Percentiles rank a stretch among this genome's conserved stretches.
Conservation (phyloP, 2,888 invertebrate genomes). For the Orchestes rusci region DNA sequence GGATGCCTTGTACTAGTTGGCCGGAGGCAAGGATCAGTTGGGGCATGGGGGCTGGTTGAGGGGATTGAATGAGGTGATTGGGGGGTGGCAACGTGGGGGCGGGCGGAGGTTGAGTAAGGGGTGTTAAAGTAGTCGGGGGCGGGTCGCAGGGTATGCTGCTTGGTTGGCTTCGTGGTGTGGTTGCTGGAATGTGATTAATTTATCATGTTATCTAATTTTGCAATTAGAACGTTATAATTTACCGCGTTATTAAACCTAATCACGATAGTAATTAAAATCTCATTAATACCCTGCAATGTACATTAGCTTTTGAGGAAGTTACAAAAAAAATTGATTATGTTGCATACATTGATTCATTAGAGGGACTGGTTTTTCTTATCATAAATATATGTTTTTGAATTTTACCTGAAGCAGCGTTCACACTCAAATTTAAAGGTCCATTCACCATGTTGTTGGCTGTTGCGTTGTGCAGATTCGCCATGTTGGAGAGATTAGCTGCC, state of each 20-base stretch:
- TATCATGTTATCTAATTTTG: no score
- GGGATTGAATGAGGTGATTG: conserved; percentile 35
- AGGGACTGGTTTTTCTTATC: no score
- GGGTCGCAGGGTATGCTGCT: conserved; percentile 29
- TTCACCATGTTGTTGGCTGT: conserved; percentile 49
- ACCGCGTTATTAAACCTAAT: background rate
- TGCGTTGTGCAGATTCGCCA: conserved; percentile 44
- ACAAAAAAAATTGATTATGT: no score
- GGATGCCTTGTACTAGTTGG: conserved; percentile 86
- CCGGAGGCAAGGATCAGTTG: conserved; percentile 88
- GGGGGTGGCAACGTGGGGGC: conserved; percentile 30
- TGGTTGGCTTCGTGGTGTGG: conserved; percentile 31
- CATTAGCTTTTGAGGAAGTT: no score
- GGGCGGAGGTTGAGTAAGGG: conserved; percentile 29
- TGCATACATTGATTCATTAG: no score
- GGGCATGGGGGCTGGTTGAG: conserved; percentile 70
- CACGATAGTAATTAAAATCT: conserved; percentile 4
- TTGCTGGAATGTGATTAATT: conserved; percentile 27
- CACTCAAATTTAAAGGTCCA: conserved; percentile 77
- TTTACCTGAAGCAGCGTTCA: conserved; percentile 45
- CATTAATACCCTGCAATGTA: no score
- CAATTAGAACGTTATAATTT: background rate
- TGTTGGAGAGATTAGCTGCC: conserved; percentile 58
- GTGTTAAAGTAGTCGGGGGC: conserved; percentile 28
- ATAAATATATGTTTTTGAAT: no score